Evolutionary conservation across 2,888 invertebrate genomes (phyloP).

Genomic region (Lypha dubia): DNA sequence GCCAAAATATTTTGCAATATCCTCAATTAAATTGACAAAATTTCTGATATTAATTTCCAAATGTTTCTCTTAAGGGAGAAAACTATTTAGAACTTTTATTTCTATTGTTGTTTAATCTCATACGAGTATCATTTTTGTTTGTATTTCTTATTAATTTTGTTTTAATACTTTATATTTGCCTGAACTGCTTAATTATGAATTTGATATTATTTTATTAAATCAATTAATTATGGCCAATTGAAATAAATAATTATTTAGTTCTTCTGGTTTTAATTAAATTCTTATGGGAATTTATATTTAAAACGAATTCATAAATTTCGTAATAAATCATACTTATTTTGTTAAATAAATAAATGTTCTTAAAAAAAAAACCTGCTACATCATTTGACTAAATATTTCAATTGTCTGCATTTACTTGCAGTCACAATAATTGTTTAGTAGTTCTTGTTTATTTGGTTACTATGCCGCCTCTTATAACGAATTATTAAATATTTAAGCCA

Average conservation of each 20-base stretch:
- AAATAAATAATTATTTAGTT: conserved; percentile 29
- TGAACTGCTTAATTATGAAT: conserved; percentile 52
- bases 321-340: conserved; percentile 29
- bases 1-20: background rate
- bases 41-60: conserved; percentile 21
- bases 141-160: conserved; percentile 44
- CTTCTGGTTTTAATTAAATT: conserved; percentile 1
- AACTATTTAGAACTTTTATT: conserved; percentile 22
- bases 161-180: conserved; percentile 14
- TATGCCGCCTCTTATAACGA: background rate
- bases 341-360: conserved; percentile 1
- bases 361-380: background rate
- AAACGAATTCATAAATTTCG: conserved; percentile 11
- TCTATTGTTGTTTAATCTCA: conserved; percentile 11
- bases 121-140: background rate
- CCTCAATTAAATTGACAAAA: background rate
- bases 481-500: conserved; percentile 8
- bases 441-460: background rate
- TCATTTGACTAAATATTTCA: conserved; percentile 1
- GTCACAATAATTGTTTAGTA: conserved; percentile 9
- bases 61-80: conserved; percentile 30
- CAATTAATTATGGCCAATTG: conserved; percentile 65
- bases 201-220: conserved; percentile 53
- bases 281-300: conserved; percentile 22
- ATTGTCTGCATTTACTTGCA: background rate